These are phyloP conservation scores for Troglohyphantes excavatus DNA, from an alignment of 2,888 invertebrate species.

Conservation along the genomic window DNA sequence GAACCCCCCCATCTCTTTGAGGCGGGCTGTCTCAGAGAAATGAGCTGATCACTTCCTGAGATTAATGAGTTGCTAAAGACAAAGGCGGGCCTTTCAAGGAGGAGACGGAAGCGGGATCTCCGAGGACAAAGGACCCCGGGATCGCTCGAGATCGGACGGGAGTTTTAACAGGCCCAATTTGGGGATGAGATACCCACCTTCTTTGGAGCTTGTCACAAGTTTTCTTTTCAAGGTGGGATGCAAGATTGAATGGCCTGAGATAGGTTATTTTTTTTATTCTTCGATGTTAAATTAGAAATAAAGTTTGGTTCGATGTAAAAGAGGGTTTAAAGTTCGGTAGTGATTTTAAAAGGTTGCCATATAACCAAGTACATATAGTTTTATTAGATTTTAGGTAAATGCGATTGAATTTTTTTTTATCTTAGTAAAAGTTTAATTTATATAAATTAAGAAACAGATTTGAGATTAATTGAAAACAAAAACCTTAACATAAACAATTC, in stretches of 20 bases:
- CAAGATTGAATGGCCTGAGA: not conserved
- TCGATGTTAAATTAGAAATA: no score
- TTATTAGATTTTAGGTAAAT: no score
- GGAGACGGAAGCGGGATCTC: conserved; percentile 36
- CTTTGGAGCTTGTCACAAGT: not conserved
- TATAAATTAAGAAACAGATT: no score
- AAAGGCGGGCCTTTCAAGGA: conserved; percentile 34
- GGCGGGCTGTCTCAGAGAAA: conserved; percentile 2
- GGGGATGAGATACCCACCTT: not conserved
- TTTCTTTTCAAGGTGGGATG: conserved; percentile 10
- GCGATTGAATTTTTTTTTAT: no score
- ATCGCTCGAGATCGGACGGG: not conserved
- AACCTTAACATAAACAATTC: no score
- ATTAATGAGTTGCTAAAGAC: conserved; percentile 68
- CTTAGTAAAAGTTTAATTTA: no score
- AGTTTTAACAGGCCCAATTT: conserved; percentile 27
- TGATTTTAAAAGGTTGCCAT: no score
- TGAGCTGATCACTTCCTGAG: conserved; percentile 68
- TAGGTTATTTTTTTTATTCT: no score
- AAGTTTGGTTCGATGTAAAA: no score
- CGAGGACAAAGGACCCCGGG: conserved; percentile 20
- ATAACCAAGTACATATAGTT: no score
- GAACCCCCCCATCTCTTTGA: not conserved
- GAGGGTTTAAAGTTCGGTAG: no score
- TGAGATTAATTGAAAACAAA: no score